Base-by-base conservation (phyloP, 2,888 invertebrate genomes). In the Plagiodera versicolora region DNA sequence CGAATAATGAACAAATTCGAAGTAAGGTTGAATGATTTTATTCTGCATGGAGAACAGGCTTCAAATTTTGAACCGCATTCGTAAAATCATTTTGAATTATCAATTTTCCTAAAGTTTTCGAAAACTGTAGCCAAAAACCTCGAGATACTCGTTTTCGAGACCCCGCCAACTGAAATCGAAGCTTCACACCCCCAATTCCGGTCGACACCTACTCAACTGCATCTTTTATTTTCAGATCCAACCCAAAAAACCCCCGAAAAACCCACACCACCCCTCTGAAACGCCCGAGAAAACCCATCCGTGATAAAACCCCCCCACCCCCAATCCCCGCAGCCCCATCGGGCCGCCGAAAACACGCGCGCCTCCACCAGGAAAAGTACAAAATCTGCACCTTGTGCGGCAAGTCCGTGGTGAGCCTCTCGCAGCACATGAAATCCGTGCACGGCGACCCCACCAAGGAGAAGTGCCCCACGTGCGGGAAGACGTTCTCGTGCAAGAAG, bases 331-430 rank as follows among this genome's bases (percentile, higher is more conserved):
- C n/a, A n/a, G n/a, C n/a, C n/a, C n/a, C 60, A 30, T 61, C 56
- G 45, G 55, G 39, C 8, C 61, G 65, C 50, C 64, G 67, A 19
- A 67, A 61, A 24, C 69, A 69, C 35, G 60, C 61, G 47, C 56
- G 62, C 18, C 56, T 66, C 17, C 62, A 66, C 24, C 61, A 66
- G 11, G 62, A 62, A 6, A 67, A 67, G n/a, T 55, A 62, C 44
- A 64, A 63, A 14, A 67, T 74, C 0, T 82, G 82, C 67, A 74
- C 79, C 17, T 66, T 77, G 1, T 82, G 82, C 69, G 79, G 79
- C 0, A 80, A 81, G 39, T 56, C 63, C 9, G 60, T 70, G 10
- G 63, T 60, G 35, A 61, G 59, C 35, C 50, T 66, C 11, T 61
- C 55, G 14, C 63, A 65, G 48, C 67, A 67, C 44, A 45, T 61